These are phyloP conservation scores for crab-eating macaque (Macaca fascicularis) DNA, from an alignment of 2,113 vertebrate genomes.

Conservation along the genomic window T2T-MFA8v1.1 NC_088379.1:183156001-183156500, in stretches of 20 bases:
- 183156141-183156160: neutral
- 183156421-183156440: neutral
- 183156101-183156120: neutral
- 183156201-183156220: neutral
- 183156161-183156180: neutral
- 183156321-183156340: neutral
- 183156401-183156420: neutral
- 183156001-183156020: neutral
- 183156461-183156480: neutral
- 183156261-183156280: neutral
- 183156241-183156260: neutral
- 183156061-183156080: neutral
- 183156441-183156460: neutral
- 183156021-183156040: neutral
- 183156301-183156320: neutral
- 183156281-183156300: neutral
- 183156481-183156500: neutral
- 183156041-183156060: neutral
- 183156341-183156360: neutral
- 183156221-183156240: neutral
- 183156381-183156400: neutral
- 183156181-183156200: neutral
- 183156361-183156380: neutral
- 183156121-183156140: neutral
- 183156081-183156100: neutral